Base-by-base conservation (phyloP, 2,888 invertebrate genomes). In the Drosophila mimetica region DNA sequence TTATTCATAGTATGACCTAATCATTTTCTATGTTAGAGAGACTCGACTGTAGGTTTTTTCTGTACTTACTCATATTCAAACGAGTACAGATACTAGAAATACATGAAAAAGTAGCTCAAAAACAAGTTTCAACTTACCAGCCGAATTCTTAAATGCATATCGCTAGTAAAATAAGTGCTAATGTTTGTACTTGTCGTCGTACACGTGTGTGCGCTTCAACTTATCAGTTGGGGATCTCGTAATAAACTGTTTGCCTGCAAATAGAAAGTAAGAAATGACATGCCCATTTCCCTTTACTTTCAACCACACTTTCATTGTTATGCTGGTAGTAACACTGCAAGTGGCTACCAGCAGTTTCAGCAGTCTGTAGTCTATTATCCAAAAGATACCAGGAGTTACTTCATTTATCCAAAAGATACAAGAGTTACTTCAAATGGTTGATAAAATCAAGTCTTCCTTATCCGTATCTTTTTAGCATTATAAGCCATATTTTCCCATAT, bases 221-320 rank as follows among this genome's bases (percentile, higher is more conserved):
- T 13, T 16, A 44, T 58, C 42, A 22, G 32, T 18, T 58, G 28
- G n/a, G 59, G n/a, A 44, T 60, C 44, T 37, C 4, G 13, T 11
- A 36, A 36, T 6, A 46, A 16, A 46, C 20, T 16, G 28, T 30
- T 46, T 30, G 36, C 14, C 60, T 16, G 46, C 37, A 46, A 61
- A 61, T 37, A 61, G 60, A 61, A 61, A 61, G 60, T 61, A 37
- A 30, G 36, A 9, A 42, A 14, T 8, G 36, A 3, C 16, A n/a
- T 59, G 34, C 20, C 59, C 59, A 44, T 39, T 37, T 37, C 30
- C 30, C 22, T 37, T 61, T 28, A 25, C 37, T 59, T 57, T 28
- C 18, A 18, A 41, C 22, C 2, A n/a, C 42, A 42, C 42, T 60
- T 61, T 61, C 60, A 37, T 61, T 61, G 36, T 22, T 28, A 30